Percentiles rank a stretch among this genome's conserved stretches.
Conservation (phyloP, 2,113 vertebrate genomes). For the Casuarius casuarius region DNA sequence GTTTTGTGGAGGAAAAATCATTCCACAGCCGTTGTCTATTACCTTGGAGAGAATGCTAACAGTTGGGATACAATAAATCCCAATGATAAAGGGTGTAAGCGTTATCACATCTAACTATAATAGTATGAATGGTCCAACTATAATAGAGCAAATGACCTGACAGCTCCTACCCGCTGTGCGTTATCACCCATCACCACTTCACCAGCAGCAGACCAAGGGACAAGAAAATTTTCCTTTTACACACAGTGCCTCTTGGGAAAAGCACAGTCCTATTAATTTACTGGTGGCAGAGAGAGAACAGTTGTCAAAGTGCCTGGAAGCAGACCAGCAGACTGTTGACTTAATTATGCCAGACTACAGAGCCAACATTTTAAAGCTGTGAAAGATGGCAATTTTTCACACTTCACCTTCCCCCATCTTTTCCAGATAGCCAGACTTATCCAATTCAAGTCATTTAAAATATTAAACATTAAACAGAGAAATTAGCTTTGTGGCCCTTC, state of each 20-base stretch:
- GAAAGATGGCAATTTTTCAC: conserved; percentile 70
- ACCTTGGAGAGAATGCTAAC: conserved; percentile 22
- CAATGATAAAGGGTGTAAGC: neutral
- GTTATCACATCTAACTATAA: neutral
- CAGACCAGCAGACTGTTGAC: conserved; percentile 70
- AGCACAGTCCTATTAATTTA: conserved; percentile 56
- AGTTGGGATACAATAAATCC: conserved; percentile 3
- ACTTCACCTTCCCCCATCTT: conserved; percentile 29
- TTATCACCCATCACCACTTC: neutral
- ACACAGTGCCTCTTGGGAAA: conserved; percentile 36
- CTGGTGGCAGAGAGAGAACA: conserved; percentile 53
- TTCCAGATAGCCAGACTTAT: conserved; percentile 23
- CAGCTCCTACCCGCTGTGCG: neutral
- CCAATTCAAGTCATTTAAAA: conserved; percentile 38
- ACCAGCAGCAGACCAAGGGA: conserved; percentile 1
- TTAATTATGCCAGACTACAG: conserved; percentile 69
- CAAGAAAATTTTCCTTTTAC: conserved; percentile 33
- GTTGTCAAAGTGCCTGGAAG: conserved; percentile 70
- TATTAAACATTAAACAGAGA: neutral
- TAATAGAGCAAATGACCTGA: conserved; percentile 27
- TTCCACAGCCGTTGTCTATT: conserved; percentile 31
- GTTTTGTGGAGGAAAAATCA: neutral
- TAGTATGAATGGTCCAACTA: neutral
- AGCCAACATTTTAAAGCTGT: conserved; percentile 74
- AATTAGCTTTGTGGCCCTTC: neutral